Base-by-base conservation (phyloP, 2,797 vertebrate species). In the Karalla daura region DNA sequence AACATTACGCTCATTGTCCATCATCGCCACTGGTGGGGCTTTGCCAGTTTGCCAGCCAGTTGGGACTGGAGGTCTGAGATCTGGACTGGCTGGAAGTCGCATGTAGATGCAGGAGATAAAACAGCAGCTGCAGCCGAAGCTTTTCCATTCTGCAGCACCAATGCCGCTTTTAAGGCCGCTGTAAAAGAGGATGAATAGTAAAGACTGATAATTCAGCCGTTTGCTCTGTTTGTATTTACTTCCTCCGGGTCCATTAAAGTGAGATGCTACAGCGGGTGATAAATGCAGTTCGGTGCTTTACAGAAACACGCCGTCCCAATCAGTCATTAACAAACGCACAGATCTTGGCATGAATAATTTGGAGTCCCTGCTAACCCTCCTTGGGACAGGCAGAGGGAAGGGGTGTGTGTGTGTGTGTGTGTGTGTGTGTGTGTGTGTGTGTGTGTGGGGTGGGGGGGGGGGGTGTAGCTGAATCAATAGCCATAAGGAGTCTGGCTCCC, bases 401-500 rank as follows among this genome's bases (percentile, higher is more conserved):
- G n/a, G n/a, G n/a, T n/a, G n/a, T n/a, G n/a, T n/a, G n/a, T n/a
- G n/a, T n/a, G n/a, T n/a, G n/a, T n/a, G n/a, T n/a, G n/a, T n/a
- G n/a, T n/a, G n/a, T n/a, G n/a, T n/a, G n/a, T n/a, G n/a, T n/a
- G n/a, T n/a, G n/a, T n/a, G n/a, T n/a, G n/a, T n/a, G n/a, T n/a
- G n/a, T n/a, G n/a, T n/a, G n/a, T n/a, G n/a, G n/a, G n/a, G n/a
- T n/a, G n/a, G n/a, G n/a, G n/a, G n/a, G n/a, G n/a, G 37, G 43
- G 76, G 71, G 35, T 55, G 83, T 28, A 80, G 77, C 79, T 74
- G 81, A 88, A 89, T 92, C 90, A 89, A 90, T 91, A 90, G 84
- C 88, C 85, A 90, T 89, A 87, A 89, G 89, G 83, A 86, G 80
- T 75, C 87, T 87, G 86, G 86, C 81, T 86, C 87, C 89, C 83